A percentile compares a stretch with the other conserved stretches of the same genome.
Evolutionary conservation across 2,113 vertebrate species (phyloP).

Genomic region (Ginglymostoma cirratum): DNA sequence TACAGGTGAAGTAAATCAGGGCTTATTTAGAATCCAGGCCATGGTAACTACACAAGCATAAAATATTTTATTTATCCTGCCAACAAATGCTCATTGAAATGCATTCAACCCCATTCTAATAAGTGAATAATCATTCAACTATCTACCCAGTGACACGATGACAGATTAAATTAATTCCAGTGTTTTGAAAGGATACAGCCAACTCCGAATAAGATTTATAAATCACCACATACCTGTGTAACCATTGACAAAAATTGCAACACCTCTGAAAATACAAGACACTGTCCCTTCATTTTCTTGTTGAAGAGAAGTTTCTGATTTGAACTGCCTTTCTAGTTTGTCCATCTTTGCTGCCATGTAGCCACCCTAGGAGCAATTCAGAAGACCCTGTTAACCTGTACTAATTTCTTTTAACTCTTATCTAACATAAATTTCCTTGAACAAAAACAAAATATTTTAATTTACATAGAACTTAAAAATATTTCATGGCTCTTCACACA

Average conservation of each 20-base stretch:
- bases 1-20: not conserved
- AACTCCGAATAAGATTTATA: not conserved
- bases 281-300: conserved; percentile 68
- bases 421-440: not conserved
- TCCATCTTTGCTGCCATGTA: conserved; percentile 92
- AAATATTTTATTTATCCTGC: not conserved
- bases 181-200: not conserved
- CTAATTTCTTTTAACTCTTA: not conserved
- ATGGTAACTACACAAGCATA: not conserved
- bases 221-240: conserved; percentile 74
- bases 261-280: conserved; percentile 81
- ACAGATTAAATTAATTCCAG: not conserved
- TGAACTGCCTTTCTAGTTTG: conserved; percentile 91
- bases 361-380: conserved; percentile 65
- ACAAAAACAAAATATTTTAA: not conserved
- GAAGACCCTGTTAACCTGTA: not conserved
- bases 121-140: not conserved
- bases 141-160: not conserved
- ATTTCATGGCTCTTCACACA: not conserved
- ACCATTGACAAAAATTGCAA: conserved; percentile 93
- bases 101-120: not conserved
- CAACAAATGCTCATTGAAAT: not conserved
- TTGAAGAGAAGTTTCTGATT: conserved; percentile 70
- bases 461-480: not conserved
- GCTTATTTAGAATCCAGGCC: not conserved